Base-by-base conservation (phyloP, 2,888 invertebrate species). In the Latheticus oryzae region DNA sequence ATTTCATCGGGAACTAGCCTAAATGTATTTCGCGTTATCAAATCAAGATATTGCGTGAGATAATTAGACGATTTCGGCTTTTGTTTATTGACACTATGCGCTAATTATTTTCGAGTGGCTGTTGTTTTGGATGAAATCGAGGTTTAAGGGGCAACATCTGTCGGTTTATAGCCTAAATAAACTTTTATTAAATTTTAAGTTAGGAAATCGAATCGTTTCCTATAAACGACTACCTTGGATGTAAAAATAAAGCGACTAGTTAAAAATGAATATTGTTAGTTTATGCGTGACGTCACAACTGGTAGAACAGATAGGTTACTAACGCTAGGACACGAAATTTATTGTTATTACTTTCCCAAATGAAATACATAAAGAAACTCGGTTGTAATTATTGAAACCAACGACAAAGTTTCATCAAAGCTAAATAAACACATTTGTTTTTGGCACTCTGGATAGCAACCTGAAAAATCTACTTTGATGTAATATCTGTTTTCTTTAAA, bases 251-350 rank as follows among this genome's bases (percentile, higher is more conserved):
- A 9, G 9, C 15, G 9, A 7, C 5, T 23, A 12, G 7, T 48
- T 7, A 48, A 48, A 48, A 48, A 37, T 48, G 35, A 19, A 48
- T 48, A 26, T 37, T 12, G 24, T 26, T 26, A 9, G 19, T 16
- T 35, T 35, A 11, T 28, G 13, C 16, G 48, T 48, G 48, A 48
- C 48, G 48, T 48, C 30, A 19, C 26, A 5, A 7, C 26, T 26
- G n/a, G 23, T 24, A 37, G 23, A 48, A 45, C 32, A 11, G 45
- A 45, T 19, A 7, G 30, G 2, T 21, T 5, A 30, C 19, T 12
- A 28, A 30, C 32, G n/a, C 32, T 9, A 30, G 19, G 21, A 19
- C 32, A 45, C 28, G 28, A 16, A 43, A 38, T n/a, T n/a, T n/a
- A n/a, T n/a, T n/a, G n/a, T n/a, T n/a, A n/a, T n/a, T n/a, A n/a